Base-by-base conservation (phyloP, 2,888 invertebrate species). In the Vesta saturnalis region DNA sequence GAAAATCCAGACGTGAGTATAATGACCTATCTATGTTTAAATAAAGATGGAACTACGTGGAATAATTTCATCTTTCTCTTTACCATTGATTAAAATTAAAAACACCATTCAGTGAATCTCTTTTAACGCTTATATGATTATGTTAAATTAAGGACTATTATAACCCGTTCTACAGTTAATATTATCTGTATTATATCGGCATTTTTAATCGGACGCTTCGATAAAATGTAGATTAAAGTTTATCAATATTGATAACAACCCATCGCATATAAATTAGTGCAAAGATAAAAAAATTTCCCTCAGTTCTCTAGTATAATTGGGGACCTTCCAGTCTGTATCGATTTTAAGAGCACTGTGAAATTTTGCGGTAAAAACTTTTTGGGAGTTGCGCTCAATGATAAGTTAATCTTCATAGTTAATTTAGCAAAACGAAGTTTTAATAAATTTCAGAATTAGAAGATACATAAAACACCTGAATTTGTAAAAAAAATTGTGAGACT, bases 1-100 rank as follows among this genome's bases (percentile, higher is more conserved):
- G 60, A 54, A 62, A 62, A 60, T 62, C 62, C 61, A 69, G 62
- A 64, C 69, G 64, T 54, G 69, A 69, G 69, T 69, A 69, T 69
- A 64, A 69, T 62, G 69, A 69, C 69, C 69, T 54, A 69, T 69
- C 69, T 69, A 61, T 54, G 46, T 60, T 56, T 46, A 35, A 47
- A 56, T 46, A 30, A 63, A 35, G 56, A 35, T 16, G 49, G 47
- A 60, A 56, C 55, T 39, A 57, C 64, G 35, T 58, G 30, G 30
- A 23, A 54, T 23, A 35, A 18, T 23, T 47, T 49, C 18, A 22
- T 68, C 68, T 21, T 60, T 22, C n/a, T 68, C 56, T 21, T 19
- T 49, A 58, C 49, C 67, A 49, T 67, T 67, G 56, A 67, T 67
- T 59, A 67, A 59, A 55, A 49, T 58, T 56, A 30, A 60, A 59